Base-by-base conservation (phyloP, 2,113 vertebrate species). In the Etia nguti region DNA sequence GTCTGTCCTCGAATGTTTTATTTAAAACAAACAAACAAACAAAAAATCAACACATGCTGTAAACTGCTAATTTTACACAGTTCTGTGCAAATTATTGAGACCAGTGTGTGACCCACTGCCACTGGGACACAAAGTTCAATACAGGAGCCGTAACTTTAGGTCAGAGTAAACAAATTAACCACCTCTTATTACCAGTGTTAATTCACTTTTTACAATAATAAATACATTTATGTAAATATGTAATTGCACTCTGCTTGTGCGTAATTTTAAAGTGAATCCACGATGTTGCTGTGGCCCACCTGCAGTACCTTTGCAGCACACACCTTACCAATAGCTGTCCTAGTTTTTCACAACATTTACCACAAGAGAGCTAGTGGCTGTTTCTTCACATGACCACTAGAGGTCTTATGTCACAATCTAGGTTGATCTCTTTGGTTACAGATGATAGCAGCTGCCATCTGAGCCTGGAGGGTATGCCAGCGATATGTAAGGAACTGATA, bases 31-130 rank as follows among this genome's bases (percentile, higher is more conserved):
- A 0, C 3, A 10, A 60, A 60, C 31, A 34, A 59, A 20, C 59
- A 4, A 6, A 31, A 31, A 31, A 31, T 6, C 10, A 20, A 6
- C 59, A 36, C 36, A 62, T 2, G 60, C 60, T 36, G 2, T 36
- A 65, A n/a, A 65, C n/a, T 7, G 60, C 18, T 65, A 2, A n/a
- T 36, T 65, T 18, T 36, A n/a, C 31, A 65, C 31, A 12, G 31
- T 4, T n/a, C 31, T 36, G 60, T 1, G 18, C 60, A 65, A n/a
- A n/a, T 65, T 3, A 5, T 5, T 0, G 18, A 36, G 18, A 8
- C 31, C 31, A 65, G 18, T n/a, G 31, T 36, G 31, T 2, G 60
- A 65, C 31, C 60, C 31, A n/a, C 59, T 62, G 59, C 59, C 18
- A 62, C 18, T 36, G 31, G 59, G 29, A 62, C 59, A 20, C 59